Evolutionary conservation across 1,140 invertebrate species (phyloP).

Genomic region (Lordiphosa stackelbergi): DNA sequence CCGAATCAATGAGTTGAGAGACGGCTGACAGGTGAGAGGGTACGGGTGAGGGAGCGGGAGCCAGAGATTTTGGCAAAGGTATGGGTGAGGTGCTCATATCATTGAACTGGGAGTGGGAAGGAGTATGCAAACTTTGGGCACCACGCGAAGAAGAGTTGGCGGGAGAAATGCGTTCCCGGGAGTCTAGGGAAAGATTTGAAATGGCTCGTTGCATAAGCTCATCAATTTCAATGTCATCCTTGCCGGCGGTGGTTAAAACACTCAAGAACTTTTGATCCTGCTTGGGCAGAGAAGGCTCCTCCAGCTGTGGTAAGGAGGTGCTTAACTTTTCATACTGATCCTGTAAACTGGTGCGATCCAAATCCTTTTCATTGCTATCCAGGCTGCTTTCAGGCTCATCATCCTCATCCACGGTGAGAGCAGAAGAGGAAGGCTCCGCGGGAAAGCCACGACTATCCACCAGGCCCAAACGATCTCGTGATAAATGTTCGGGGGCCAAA

Average conservation of each 20-base stretch:
- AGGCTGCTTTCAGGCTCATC: conserved; percentile 68
- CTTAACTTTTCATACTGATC: conserved; percentile 71
- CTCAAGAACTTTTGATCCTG: conserved; percentile 69
- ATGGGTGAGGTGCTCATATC: conserved; percentile 76
- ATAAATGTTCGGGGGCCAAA: conserved; percentile 25
- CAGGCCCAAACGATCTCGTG: conserved; percentile 35
- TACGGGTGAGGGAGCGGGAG: conserved; percentile 74
- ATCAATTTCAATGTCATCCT: conserved; percentile 76
- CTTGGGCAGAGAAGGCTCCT: conserved; percentile 38
- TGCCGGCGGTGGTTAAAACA: conserved; percentile 31
- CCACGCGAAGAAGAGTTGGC: conserved; percentile 47
- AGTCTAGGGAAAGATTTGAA: conserved; percentile 73
- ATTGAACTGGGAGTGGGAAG: conserved; percentile 54
- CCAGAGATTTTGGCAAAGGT: conserved; percentile 63
- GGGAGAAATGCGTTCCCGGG: conserved; percentile 67
- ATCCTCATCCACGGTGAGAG: conserved; percentile 65
- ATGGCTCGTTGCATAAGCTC: conserved; percentile 76
- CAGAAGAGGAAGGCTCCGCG: conserved; percentile 66
- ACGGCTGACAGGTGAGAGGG: conserved; percentile 64
- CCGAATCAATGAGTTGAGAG: conserved; percentile 69
- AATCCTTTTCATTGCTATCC: conserved; percentile 66
- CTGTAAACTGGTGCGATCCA: conserved; percentile 48
- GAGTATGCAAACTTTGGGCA: conserved; percentile 34
- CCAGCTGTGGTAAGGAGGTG: conserved; percentile 59
- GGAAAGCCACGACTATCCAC: conserved; percentile 67